Evolutionary conservation across 2,797 vertebrate genomes (phyloP).

Genomic region (Enteromius viviparus): DNA sequence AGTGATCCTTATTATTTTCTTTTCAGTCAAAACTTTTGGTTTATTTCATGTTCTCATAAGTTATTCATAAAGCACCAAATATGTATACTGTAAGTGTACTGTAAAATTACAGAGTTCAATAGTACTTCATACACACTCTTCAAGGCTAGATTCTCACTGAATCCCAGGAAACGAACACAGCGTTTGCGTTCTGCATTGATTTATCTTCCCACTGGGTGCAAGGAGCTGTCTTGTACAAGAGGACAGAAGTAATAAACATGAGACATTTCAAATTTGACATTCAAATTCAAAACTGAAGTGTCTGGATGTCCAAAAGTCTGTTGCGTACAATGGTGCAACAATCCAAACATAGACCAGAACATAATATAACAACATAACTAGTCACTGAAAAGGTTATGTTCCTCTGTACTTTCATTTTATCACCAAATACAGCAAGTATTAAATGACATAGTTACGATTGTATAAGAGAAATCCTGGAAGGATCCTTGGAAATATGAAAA

Average conservation of each 20-base stretch:
- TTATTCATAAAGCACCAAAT: slow-evolving; percentile 69
- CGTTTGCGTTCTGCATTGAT: slow-evolving; percentile 36
- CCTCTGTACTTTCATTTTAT: background rate
- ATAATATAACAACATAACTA: background rate
- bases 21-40: slow-evolving; percentile 71
- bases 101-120: slow-evolving; percentile 64
- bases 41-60: slow-evolving; percentile 75
- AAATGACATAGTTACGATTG: slow-evolving; percentile 28
- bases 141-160: slow-evolving; percentile 21
- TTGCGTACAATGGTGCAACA: background rate
- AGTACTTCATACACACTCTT: slow-evolving; percentile 22
- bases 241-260: slow-evolving; percentile 33
- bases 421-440: slow-evolving; percentile 11
- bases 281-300: slow-evolving; percentile 36
- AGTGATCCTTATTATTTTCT: slow-evolving; percentile 16
- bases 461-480: slow-evolving; percentile 2
- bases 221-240: slow-evolving; percentile 25
- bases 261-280: slow-evolving; percentile 22
- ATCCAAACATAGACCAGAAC: slow-evolving; percentile 1
- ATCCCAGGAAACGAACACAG: slow-evolving; percentile 49
- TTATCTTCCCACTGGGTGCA: slow-evolving; percentile 30
- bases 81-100: slow-evolving; percentile 65
- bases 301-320: background rate
- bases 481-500: slow-evolving; percentile 11
- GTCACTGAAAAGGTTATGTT: slow-evolving; percentile 20